phyloP scores from a whole-genome alignment of 2,113 vertebrate genomes.

The Mungos mungo region DNA sequence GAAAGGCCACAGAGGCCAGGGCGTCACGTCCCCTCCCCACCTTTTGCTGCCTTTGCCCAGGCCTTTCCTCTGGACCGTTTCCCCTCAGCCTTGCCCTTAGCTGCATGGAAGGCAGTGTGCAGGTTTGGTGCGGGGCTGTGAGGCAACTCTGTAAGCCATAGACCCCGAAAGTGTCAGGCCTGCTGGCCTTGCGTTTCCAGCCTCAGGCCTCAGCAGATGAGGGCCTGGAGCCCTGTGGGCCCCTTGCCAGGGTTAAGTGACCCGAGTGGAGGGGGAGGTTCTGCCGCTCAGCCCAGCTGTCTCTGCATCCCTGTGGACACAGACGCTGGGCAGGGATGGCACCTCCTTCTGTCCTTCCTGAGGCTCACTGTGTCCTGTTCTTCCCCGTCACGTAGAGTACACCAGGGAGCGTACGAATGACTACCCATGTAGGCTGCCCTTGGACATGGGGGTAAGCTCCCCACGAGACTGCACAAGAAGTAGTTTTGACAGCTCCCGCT shows the following conservation, averaged over 20 bases:
- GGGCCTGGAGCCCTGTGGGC: constrained; percentile 50
- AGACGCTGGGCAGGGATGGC: not conserved
- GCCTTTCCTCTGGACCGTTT: not conserved
- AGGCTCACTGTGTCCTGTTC: not conserved
- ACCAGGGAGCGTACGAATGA: rapidly evolving
- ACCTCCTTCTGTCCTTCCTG: not conserved
- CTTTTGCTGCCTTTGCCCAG: rapidly evolving
- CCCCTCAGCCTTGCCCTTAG: not conserved
- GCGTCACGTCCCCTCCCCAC: not conserved
- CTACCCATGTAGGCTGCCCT: not conserved
- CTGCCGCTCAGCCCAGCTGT: constrained; percentile 23
- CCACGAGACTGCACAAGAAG: not conserved
- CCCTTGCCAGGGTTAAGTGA: constrained; percentile 40
- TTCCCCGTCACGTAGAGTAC: rapidly evolving
- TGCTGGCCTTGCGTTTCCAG: not conserved
- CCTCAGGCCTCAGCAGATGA: constrained; percentile 63
- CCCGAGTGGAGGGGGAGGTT: not conserved
- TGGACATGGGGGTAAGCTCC: not conserved
- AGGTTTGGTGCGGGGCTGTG: not conserved
- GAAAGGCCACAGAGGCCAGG: no score
- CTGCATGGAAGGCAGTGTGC: not conserved
- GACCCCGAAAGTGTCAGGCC: not conserved
- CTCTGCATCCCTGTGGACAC: not conserved
- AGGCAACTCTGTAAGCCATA: not conserved
- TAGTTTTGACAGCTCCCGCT: not conserved